A percentile compares a stretch with the other conserved stretches of the same genome.
Evolutionary conservation across 2,113 vertebrate species (phyloP).

Genomic region (Bostrychus sinensis): DNA sequence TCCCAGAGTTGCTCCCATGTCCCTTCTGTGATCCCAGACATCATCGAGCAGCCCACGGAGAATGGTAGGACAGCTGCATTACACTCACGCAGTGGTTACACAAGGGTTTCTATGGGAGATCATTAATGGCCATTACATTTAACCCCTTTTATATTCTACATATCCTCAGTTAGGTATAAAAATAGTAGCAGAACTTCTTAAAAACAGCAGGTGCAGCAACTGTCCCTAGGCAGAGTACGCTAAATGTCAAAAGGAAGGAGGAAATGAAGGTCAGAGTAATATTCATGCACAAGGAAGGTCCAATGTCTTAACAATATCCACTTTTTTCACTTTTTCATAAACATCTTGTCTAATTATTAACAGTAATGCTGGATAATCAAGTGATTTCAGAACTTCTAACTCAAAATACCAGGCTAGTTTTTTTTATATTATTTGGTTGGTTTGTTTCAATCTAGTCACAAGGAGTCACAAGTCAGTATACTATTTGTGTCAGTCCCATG

Average conservation of each 20-base stretch:
- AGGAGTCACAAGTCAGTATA: not conserved
- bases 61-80: constrained; percentile 60
- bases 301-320: constrained; percentile 23
- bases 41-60: constrained; percentile 29
- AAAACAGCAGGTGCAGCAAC: constrained; percentile 50
- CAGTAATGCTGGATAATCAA: too few relatives aligned
- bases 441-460: not conserved
- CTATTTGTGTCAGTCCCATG: not conserved
- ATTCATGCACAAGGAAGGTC: constrained; percentile 9
- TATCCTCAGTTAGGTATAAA: constrained; percentile 46
- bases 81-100: constrained; percentile 12
- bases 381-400: too few relatives aligned
- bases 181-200: constrained; percentile 56
- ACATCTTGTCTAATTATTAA: too few relatives aligned
- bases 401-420: too few relatives aligned
- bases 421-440: not conserved
- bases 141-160: constrained; percentile 34
- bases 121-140: constrained; percentile 19
- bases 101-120: constrained; percentile 20
- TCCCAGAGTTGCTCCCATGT: constrained; percentile 17
- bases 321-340: not conserved
- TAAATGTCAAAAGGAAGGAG: constrained; percentile 18
- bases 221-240: constrained; percentile 28
- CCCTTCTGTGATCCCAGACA: constrained; percentile 38
- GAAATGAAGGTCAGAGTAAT: constrained; percentile 14